These are phyloP conservation scores for Glossophaga mutica DNA, from an alignment of 2,797 vertebrate genomes.

Conservation along the genomic window DNA sequence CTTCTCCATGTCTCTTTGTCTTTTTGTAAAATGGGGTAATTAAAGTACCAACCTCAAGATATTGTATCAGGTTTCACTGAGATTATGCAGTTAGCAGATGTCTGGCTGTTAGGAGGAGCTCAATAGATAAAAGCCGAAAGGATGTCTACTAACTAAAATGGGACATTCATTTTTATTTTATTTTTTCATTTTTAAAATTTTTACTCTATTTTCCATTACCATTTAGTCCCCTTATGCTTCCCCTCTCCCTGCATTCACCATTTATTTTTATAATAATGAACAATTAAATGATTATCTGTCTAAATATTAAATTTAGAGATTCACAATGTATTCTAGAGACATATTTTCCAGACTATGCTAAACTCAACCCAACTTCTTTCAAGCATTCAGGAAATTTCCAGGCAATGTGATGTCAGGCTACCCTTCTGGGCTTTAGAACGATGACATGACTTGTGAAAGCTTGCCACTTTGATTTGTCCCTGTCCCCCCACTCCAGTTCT, in stretches of 20 bases:
- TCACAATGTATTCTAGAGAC: neutral
- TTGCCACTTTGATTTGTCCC: constrained; percentile 30
- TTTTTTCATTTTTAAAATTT: neutral
- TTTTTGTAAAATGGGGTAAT: neutral
- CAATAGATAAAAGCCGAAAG: neutral
- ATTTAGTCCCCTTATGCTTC: neutral
- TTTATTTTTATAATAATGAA: constrained; percentile 12
- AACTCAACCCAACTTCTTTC: neutral
- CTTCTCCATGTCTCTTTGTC: neutral
- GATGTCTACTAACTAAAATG: neutral
- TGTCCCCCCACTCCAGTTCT: constrained; percentile 10
- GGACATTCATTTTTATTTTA: neutral
- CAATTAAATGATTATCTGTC: neutral
- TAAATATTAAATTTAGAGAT: neutral
- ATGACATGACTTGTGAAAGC: neutral
- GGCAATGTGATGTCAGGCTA: neutral
- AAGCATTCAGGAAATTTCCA: neutral
- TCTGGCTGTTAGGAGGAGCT: neutral
- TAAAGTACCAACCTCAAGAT: neutral
- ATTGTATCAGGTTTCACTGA: neutral
- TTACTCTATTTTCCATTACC: neutral
- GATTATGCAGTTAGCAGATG: neutral
- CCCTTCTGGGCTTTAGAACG: neutral
- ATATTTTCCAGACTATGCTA: neutral
- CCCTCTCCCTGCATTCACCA: neutral